Conservation (phyloP, 2,797 vertebrate species). For the Bovichtus diacanthus region DNA sequence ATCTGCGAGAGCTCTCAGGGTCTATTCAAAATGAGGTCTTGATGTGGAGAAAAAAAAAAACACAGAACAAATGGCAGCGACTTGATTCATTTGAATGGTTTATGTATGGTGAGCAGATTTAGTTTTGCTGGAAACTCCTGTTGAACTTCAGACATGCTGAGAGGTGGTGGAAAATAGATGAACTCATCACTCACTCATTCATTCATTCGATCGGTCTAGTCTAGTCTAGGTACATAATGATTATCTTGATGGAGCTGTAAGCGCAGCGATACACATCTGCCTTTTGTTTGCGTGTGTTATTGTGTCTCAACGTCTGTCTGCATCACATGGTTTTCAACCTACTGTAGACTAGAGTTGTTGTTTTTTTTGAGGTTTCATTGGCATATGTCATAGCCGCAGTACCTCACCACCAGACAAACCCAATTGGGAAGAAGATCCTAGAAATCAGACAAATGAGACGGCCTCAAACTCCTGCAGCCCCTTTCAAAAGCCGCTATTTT, state of each 20-base stretch:
- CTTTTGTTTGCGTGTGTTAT: background rate
- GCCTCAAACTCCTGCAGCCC: slow-evolving; percentile 8
- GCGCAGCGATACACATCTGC: background rate
- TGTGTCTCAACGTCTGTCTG: background rate
- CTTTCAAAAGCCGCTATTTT: slow-evolving; percentile 42
- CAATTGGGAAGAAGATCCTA: slow-evolving; percentile 1
- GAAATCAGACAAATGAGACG: slow-evolving; percentile 23
- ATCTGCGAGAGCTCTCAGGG: slow-evolving; percentile 39
- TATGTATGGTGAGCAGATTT: slow-evolving; percentile 25
- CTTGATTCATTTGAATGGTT: slow-evolving; percentile 41
- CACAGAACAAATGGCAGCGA: slow-evolving; percentile 29
- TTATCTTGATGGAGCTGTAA: slow-evolving; percentile 12
- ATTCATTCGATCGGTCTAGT: slow-evolving; percentile 1
- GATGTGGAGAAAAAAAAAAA: slow-evolving; percentile 17
- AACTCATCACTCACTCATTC: slow-evolving; percentile 32
- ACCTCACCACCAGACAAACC: slow-evolving; percentile 26
- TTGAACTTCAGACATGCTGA: slow-evolving; percentile 38
- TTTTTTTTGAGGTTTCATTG: slow-evolving; percentile 1
- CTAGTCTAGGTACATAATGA: slow-evolving; percentile 7
- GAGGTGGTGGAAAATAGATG: slow-evolving; percentile 40
- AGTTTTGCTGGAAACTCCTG: slow-evolving; percentile 39
- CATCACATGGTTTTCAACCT: background rate
- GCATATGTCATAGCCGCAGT: slow-evolving; percentile 1
- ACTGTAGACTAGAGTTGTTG: too few species aligned
- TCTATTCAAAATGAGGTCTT: slow-evolving; percentile 43